Conservation (phyloP, 2,888 invertebrate species). For the Mechanitis mazaeus region DNA sequence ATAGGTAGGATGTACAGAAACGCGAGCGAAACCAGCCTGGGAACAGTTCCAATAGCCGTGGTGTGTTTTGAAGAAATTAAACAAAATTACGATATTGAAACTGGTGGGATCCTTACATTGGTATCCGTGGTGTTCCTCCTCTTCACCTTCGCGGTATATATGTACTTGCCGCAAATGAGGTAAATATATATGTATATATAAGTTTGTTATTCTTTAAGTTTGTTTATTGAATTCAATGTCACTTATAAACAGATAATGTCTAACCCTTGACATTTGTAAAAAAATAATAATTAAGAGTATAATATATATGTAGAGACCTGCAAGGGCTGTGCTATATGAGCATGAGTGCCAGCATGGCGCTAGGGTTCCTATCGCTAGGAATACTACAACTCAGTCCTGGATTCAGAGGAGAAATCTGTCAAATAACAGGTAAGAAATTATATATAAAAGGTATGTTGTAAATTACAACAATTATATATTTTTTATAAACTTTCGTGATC, state of each 20-base stretch:
- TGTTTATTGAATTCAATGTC: too few relatives aligned
- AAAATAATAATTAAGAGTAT: not conserved
- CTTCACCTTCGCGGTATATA: conserved; percentile 78
- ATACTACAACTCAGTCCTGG: conserved; percentile 71
- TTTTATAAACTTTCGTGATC: too few relatives aligned
- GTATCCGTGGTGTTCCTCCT: conserved; percentile 78
- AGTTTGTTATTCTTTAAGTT: too few relatives aligned
- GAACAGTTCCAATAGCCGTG: conserved; percentile 50
- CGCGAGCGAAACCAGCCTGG: conserved; percentile 32
- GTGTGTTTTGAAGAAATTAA: conserved; percentile 84
- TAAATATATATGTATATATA: conserved; percentile 34
- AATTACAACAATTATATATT: too few relatives aligned
- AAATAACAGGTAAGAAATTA: conserved; percentile 62
- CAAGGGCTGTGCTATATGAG: conserved; percentile 81
- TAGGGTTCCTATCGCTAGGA: conserved; percentile 77
- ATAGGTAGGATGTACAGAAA: conserved; percentile 50
- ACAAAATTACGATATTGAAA: conserved; percentile 60
- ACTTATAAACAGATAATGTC: too few relatives aligned
- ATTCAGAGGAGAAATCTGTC: conserved; percentile 60
- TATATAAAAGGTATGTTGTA: too few relatives aligned
- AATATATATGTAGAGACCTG: conserved; percentile 62
- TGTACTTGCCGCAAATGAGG: conserved; percentile 77
- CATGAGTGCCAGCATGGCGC: conserved; percentile 75
- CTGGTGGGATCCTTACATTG: conserved; percentile 61
- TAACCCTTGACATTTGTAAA: not conserved